phyloP scores from a whole-genome alignment of 2,888 invertebrate genomes.

The Crematogaster levior region DNA sequence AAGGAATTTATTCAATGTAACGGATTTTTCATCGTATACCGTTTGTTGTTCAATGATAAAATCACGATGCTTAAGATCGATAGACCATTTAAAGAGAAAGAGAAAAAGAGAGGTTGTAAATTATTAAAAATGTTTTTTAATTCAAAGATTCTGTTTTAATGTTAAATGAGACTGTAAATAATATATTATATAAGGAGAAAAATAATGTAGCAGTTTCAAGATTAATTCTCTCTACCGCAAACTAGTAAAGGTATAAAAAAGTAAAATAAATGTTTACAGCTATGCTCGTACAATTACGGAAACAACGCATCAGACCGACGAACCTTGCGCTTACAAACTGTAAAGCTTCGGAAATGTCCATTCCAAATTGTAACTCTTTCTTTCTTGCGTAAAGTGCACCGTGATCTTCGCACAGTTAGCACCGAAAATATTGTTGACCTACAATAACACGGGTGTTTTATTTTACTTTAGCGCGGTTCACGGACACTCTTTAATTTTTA shows the following conservation, averaged over 20 bases:
- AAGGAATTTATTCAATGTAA: neutral
- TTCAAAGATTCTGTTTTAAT: neutral
- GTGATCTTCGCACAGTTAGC: neutral
- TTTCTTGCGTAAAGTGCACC: neutral
- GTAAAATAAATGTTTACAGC: neutral
- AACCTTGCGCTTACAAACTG: slow-evolving; percentile 2
- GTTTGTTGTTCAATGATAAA: neutral
- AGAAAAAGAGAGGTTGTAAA: neutral
- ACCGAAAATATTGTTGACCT: slow-evolving; percentile 7
- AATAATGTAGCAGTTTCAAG: neutral
- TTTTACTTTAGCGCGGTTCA: neutral
- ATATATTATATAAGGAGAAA: neutral
- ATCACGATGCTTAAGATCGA: neutral
- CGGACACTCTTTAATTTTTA: neutral
- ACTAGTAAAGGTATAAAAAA: neutral
- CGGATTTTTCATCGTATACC: neutral
- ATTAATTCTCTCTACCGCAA: neutral
- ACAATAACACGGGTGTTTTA: neutral
- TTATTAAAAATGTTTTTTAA: neutral
- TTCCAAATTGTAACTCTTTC: neutral
- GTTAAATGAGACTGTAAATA: neutral
- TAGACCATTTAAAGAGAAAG: neutral
- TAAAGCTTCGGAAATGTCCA: slow-evolving; percentile 3
- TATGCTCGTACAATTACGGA: neutral
- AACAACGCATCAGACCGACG: neutral